phyloP scores from a whole-genome alignment of 2,113 vertebrate genomes.

The Candoia aspera region DNA sequence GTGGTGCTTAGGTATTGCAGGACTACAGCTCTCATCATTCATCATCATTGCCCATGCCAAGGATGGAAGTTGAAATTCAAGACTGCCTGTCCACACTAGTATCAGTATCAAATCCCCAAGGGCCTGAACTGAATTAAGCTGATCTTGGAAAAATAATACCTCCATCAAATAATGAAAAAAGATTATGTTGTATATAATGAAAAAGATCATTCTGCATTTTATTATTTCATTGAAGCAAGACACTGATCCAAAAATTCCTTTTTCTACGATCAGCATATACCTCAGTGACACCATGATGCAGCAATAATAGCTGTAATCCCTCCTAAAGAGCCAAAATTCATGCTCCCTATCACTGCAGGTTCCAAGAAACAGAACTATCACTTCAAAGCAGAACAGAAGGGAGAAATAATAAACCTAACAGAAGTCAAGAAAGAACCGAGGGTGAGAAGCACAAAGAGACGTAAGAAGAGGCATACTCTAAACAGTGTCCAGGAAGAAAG shows the following conservation, averaged over 20 bases:
- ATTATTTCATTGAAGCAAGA: not conserved
- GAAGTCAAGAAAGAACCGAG: slow-evolving; percentile 5
- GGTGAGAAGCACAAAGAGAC: not conserved
- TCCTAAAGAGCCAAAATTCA: not conserved
- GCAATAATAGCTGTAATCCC: not conserved
- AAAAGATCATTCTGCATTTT: not conserved
- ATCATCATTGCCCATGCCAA: not conserved
- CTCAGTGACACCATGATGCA: not conserved
- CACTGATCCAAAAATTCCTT: not conserved
- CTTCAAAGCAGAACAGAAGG: slow-evolving; percentile 1
- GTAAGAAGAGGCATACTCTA: slow-evolving; percentile 12
- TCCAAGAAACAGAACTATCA: not conserved
- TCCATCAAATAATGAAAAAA: not conserved
- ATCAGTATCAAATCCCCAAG: not conserved
- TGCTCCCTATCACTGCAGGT: not conserved
- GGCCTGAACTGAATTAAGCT: not conserved
- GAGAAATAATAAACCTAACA: slow-evolving; percentile 21
- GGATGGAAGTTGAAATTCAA: not conserved
- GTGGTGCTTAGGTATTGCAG: not conserved
- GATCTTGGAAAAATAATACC: no score
- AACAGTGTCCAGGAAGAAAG: not conserved
- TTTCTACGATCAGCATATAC: not conserved
- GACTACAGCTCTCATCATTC: not conserved
- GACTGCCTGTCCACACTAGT: not conserved
- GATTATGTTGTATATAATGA: not conserved